Evolutionary conservation across 2,797 vertebrate genomes (phyloP), one percentile per base, ranked within the genome.

Genomic region (Danionella dracula): DNA sequence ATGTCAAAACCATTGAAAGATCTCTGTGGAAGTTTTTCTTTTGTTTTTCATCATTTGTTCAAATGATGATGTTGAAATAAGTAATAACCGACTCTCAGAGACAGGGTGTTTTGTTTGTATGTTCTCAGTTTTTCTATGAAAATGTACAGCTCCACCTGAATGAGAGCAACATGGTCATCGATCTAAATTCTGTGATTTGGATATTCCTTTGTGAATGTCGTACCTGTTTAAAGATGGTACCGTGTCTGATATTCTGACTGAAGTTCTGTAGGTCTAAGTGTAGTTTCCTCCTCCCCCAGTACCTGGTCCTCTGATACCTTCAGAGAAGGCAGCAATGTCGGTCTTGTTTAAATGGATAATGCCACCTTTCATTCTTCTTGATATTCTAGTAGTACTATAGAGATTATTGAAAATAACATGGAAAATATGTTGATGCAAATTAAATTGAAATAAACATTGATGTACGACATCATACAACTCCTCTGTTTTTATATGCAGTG

Each of bases 361-460:
- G 84, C 83, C 85, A 90, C 83, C 79, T 89, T 87, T 82, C 78
- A 84, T 88, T 90, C 83, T 86, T 86, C 79, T 89, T 80, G 82
- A 82, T 91, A 89, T 88, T 85, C 87, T 85, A 86, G 78, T 86
- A 88, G 84, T 90, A 85, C 90, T 86, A 85, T 86, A 87, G 83
- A 87, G 85, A 76, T 85, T 82, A 85, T 84, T 84, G 37, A 65
- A 84, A 83, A 79, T 66, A 66, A 85, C 79, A 79, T 80, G 75
- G 41, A 71, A 86, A 85, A 89, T 81, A 87, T 90, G 87, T 90
- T 87, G 84, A 90, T 85, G 87, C 86, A 87, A 88, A 82, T 81
- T 78, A 85, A 88, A 84, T 80, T 82, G 77, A 90, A 91, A 90
- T 90, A 90, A 91, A 90, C 87, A 85, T 88, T 89, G 87, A 89